Evolutionary conservation across 2,888 invertebrate species (phyloP).

Genomic region (Rhimphoctona megacephalus): DNA sequence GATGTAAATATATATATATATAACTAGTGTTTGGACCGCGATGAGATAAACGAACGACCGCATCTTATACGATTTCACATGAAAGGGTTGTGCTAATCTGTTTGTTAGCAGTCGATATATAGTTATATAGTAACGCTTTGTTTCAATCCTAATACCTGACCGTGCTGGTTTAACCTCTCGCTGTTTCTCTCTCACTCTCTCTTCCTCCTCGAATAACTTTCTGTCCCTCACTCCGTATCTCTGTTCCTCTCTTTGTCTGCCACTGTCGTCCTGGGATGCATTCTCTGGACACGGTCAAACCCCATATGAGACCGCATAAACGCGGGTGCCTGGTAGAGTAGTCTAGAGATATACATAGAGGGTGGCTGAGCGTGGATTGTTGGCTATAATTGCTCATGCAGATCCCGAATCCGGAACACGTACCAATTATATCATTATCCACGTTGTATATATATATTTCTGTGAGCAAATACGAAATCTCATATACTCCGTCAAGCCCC

Average conservation of each 20-base stretch:
- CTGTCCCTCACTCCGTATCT: background rate
- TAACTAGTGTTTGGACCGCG: background rate
- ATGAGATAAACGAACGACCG: background rate
- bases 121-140: background rate
- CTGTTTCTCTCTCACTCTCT: background rate
- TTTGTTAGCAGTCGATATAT: background rate
- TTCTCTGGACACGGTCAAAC: slow-evolving; percentile 53
- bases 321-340: background rate
- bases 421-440: slow-evolving; percentile 56
- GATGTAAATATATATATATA: background rate
- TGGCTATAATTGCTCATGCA: slow-evolving; percentile 56
- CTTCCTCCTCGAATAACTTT: background rate
- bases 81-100: background rate
- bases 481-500: background rate
- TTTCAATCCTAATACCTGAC: slow-evolving; percentile 42
- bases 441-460: background rate
- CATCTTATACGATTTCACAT: background rate
- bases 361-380: slow-evolving; percentile 36
- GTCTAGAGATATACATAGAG: slow-evolving; percentile 24
- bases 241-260: background rate
- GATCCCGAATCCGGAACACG: slow-evolving; percentile 47
- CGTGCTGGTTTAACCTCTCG: slow-evolving; percentile 19
- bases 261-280: slow-evolving; percentile 28
- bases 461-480: slow-evolving; percentile 21
- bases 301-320: slow-evolving; percentile 60